Percentiles rank a stretch among this genome's conserved stretches.
Evolutionary conservation across 1,140 invertebrate genomes (phyloP).

Genomic region (Helicoverpa armigera): DNA sequence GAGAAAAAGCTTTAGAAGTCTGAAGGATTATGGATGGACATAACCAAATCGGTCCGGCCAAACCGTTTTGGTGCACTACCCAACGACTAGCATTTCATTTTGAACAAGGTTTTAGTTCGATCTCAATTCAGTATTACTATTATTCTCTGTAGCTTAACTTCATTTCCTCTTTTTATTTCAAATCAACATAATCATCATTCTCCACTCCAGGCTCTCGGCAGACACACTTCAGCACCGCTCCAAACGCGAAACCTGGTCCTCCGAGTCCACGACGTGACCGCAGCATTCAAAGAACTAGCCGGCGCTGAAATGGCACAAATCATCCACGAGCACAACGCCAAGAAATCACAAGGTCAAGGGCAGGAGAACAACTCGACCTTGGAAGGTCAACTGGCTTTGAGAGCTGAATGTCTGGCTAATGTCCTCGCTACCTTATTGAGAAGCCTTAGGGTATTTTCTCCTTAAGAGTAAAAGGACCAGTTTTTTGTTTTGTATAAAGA

Average conservation of each 20-base stretch:
- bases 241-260: conserved; percentile 93
- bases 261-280: conserved; percentile 92
- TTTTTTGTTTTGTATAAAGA: neutral
- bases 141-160: no score
- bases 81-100: no score
- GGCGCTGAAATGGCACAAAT: conserved; percentile 88
- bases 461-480: conserved; percentile 75
- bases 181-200: neutral
- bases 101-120: no score
- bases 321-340: conserved; percentile 81
- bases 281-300: conserved; percentile 91
- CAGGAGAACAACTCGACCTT: conserved; percentile 81
- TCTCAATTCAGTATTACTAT: no score
- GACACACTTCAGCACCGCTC: conserved; percentile 91
- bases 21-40: no score
- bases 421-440: conserved; percentile 93
- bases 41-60: no score
- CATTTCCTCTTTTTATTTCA: no score
- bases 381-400: conserved; percentile 89
- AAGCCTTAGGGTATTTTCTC: conserved; percentile 93
- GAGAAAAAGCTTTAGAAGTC: no score
- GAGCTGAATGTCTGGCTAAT: conserved; percentile 93
- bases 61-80: no score
- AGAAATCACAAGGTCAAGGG: conserved; percentile 75
- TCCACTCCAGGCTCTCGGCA: conserved; percentile 88